A percentile compares a stretch with the other conserved stretches of the same genome.
These are phyloP conservation scores for Scaptomyza polygonia DNA, from an alignment of 2,888 invertebrate genomes.

Conservation along the genomic window DNA sequence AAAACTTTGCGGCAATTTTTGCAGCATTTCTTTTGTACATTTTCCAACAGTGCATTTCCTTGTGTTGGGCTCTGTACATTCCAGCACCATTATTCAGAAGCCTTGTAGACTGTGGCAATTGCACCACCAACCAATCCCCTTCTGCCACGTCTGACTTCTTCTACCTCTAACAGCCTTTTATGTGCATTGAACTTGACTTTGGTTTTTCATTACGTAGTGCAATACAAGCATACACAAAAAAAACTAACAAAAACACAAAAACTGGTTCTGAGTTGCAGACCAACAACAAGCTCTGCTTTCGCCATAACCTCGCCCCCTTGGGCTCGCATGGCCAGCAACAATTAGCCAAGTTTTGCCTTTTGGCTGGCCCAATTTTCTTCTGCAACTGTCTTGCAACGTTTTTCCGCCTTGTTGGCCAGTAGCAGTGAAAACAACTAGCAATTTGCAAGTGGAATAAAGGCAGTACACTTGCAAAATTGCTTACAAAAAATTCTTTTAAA, in stretches of 20 bases:
- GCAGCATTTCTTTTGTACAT: constrained; percentile 64
- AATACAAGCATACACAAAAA: constrained; percentile 20
- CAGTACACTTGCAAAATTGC: too few relatives aligned
- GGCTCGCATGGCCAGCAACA: constrained; percentile 67
- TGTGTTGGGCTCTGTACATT: constrained; percentile 37
- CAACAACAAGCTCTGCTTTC: constrained; percentile 18
- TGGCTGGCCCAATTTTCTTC: constrained; percentile 52
- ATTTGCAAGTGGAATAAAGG: constrained; percentile 42
- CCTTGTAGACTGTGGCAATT: constrained; percentile 8
- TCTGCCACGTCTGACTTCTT: background rate
- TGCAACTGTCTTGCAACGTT: constrained; percentile 55
- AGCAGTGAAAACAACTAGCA: constrained; percentile 45
- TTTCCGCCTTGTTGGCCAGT: constrained; percentile 59
- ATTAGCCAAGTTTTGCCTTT: constrained; percentile 78
- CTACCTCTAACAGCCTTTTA: constrained; percentile 41
- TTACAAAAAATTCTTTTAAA: too few relatives aligned
- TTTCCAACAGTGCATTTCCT: constrained; percentile 36
- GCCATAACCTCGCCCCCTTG: background rate
- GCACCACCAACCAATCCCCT: background rate
- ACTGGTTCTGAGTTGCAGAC: constrained; percentile 55
- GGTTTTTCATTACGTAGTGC: constrained; percentile 33
- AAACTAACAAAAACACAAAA: constrained; percentile 17
- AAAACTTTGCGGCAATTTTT: constrained; percentile 68
- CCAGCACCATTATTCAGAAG: constrained; percentile 24
- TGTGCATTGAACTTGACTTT: constrained; percentile 75